A percentile compares a stretch with the other conserved stretches of the same genome.
Evolutionary conservation across 2,888 invertebrate genomes (phyloP).

Genomic region (Tipula helvola): DNA sequence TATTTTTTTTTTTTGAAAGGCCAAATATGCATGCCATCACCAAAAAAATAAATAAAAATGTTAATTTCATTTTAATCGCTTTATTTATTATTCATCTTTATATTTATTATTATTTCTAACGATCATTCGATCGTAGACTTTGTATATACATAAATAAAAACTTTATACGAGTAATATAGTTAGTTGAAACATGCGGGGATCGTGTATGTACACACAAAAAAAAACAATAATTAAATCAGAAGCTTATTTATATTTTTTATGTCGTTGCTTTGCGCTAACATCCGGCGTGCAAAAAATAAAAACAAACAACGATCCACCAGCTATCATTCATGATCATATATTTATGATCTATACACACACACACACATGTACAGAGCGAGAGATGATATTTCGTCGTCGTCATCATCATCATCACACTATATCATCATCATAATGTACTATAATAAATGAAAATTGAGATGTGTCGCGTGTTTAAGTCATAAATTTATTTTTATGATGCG

Average conservation of each 20-base stretch:
- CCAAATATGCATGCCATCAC: slow-evolving; percentile 4
- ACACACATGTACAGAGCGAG: not conserved
- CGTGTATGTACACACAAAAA: not conserved
- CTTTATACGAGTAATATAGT: not conserved
- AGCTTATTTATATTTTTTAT: not conserved
- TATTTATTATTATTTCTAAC: not conserved
- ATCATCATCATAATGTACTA: not conserved
- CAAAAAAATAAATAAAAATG: not conserved
- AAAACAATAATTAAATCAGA: not conserved
- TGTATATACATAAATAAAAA: not conserved
- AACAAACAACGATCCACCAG: not conserved
- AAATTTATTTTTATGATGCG: not conserved
- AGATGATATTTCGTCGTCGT: not conserved
- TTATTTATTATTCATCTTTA: slow-evolving; percentile 4
- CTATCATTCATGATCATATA: not conserved
- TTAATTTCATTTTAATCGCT: slow-evolving; percentile 4
- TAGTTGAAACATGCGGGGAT: not conserved
- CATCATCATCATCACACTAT: not conserved
- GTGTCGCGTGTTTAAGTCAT: slow-evolving; percentile 4
- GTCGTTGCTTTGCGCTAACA: not conserved
- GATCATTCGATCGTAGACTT: slow-evolving; percentile 4
- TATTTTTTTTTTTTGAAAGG: not conserved
- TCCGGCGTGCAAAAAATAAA: not conserved
- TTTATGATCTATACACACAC: not conserved
- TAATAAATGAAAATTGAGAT: not conserved